These are phyloP conservation scores for Conops quadrifasciatus DNA, from an alignment of 2,888 invertebrate genomes.

Conservation along the genomic window DNA sequence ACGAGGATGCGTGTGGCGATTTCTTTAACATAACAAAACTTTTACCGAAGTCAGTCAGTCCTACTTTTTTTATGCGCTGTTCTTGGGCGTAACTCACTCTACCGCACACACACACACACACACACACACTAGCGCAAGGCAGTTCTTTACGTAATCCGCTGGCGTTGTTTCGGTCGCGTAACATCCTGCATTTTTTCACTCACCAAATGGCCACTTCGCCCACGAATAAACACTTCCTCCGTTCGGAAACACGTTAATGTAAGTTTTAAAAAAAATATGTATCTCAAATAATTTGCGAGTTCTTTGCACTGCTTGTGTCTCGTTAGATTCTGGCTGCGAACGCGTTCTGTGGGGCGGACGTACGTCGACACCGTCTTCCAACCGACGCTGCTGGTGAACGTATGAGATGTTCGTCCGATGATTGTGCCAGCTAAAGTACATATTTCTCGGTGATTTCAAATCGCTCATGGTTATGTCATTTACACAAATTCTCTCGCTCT, in stretches of 20 bases:
- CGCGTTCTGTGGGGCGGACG: constrained; percentile 34
- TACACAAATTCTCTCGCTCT: background rate
- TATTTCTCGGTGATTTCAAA: background rate
- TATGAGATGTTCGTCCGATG: constrained; percentile 42
- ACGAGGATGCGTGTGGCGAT: too few relatives aligned
- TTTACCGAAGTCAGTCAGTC: background rate
- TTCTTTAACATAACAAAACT: background rate
- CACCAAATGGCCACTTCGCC: constrained; percentile 2
- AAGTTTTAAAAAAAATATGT: too few relatives aligned
- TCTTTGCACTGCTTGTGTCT: constrained; percentile 29
- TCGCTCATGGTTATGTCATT: constrained; percentile 31
- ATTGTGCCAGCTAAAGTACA: constrained; percentile 9
- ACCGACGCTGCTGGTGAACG: constrained; percentile 57
- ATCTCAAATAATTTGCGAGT: background rate
- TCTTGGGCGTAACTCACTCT: constrained; percentile 48
- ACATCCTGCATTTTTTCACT: constrained; percentile 29
- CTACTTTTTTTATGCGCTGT: background rate
- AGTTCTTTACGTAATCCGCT: constrained; percentile 51
- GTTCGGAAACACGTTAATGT: too few relatives aligned
- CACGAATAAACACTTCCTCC: too few relatives aligned
- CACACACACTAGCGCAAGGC: constrained; percentile 37
- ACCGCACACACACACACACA: constrained; percentile 38
- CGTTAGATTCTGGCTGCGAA: constrained; percentile 29
- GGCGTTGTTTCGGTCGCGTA: constrained; percentile 36
- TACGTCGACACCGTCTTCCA: constrained; percentile 40